These are phyloP conservation scores for Mamestra brassicae DNA, from an alignment of 2,888 invertebrate genomes.

Conservation along the genomic window DNA sequence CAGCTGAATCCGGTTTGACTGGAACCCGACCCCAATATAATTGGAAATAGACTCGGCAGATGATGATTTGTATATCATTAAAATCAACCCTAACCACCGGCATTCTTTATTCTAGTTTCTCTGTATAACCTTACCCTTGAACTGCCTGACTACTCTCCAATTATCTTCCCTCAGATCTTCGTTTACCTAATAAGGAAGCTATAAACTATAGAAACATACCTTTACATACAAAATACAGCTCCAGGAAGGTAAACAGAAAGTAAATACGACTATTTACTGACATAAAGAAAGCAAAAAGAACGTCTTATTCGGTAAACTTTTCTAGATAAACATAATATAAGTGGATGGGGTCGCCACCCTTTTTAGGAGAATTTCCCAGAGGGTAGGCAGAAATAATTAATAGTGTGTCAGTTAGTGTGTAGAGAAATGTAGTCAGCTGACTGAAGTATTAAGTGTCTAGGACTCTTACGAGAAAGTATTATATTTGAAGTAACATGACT, in stretches of 20 bases:
- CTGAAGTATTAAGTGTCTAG: constrained; percentile 28
- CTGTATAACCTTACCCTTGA: not conserved
- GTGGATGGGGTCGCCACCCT: constrained; percentile 21
- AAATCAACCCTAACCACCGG: not conserved
- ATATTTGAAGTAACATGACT: not conserved
- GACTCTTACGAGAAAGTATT: not conserved
- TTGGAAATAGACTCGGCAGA: too few species aligned
- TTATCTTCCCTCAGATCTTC: constrained; percentile 14
- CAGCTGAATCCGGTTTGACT: too few species aligned
- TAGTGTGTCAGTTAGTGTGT: constrained; percentile 49
- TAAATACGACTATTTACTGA: constrained; percentile 34
- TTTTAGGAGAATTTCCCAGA: constrained; percentile 26
- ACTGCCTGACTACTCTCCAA: not conserved
- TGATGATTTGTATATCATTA: too few species aligned
- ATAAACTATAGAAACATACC: constrained; percentile 13
- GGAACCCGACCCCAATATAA: too few species aligned
- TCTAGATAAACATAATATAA: constrained; percentile 20
- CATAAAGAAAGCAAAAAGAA: constrained; percentile 22
- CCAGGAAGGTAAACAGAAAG: constrained; percentile 27
- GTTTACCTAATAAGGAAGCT: constrained; percentile 21
- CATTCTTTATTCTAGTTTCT: not conserved
- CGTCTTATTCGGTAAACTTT: constrained; percentile 30
- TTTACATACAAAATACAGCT: constrained; percentile 6
- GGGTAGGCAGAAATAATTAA: constrained; percentile 49
- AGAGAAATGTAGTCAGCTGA: constrained; percentile 37